These are phyloP conservation scores for Falco biarmicus DNA, from an alignment of 2,797 vertebrate species.

Conservation along the genomic window DNA sequence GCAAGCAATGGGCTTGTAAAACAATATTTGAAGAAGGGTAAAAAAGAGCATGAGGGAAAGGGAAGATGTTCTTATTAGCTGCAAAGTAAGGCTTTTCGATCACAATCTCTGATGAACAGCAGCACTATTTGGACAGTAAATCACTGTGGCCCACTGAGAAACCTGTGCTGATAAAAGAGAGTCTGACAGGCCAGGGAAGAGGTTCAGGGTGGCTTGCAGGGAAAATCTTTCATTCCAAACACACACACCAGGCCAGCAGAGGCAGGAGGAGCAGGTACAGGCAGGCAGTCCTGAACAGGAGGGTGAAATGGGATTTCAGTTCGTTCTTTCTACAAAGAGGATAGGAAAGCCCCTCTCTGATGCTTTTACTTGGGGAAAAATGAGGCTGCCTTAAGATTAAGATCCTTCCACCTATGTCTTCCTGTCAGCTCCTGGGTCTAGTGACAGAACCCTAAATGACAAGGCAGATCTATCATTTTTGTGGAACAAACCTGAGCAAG, in stretches of 20 bases:
- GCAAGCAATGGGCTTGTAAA: slow-evolving; percentile 52
- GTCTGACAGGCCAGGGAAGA: slow-evolving; percentile 53
- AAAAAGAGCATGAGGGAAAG: not conserved
- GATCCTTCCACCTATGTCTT: not conserved
- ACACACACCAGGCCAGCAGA: slow-evolving; percentile 55
- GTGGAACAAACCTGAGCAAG: not conserved
- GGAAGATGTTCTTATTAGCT: slow-evolving; percentile 46
- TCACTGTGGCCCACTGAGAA: slow-evolving; percentile 55
- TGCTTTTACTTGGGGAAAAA: not conserved
- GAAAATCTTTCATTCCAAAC: slow-evolving; percentile 70
- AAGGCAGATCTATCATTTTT: not conserved
- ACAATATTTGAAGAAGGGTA: slow-evolving; percentile 63
- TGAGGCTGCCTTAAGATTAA: not conserved
- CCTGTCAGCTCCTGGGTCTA: not conserved
- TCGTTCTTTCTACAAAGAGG: not conserved
- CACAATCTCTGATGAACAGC: slow-evolving; percentile 63
- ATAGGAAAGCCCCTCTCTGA: slow-evolving; percentile 37
- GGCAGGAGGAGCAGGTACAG: slow-evolving; percentile 69
- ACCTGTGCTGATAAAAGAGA: slow-evolving; percentile 53
- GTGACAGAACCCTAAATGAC: not conserved
- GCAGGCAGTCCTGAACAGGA: slow-evolving; percentile 42
- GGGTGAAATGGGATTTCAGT: not conserved
- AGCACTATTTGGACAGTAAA: slow-evolving; percentile 67
- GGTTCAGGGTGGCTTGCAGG: slow-evolving; percentile 63
- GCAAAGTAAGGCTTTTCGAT: slow-evolving; percentile 52